A percentile compares a stretch with the other conserved stretches of the same genome.
Evolutionary conservation across 2,888 invertebrate genomes (phyloP).

Genomic region (Dyspetes luteomarginatus): DNA sequence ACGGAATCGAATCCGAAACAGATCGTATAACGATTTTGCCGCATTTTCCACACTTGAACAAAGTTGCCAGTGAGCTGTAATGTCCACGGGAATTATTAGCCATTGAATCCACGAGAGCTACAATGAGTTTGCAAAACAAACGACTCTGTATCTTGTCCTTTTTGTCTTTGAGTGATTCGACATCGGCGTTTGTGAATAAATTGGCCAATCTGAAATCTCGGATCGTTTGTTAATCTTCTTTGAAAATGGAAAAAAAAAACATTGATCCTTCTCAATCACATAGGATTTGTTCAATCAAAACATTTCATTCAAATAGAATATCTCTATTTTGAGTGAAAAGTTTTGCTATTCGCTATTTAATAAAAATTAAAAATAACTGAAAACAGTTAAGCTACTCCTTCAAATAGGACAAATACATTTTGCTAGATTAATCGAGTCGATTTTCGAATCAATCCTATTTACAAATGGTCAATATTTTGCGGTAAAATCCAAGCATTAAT

Average conservation of each 20-base stretch:
- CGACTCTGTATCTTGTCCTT: conserved; percentile 95
- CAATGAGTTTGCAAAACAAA: conserved; percentile 92
- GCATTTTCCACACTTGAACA: conserved; percentile 91
- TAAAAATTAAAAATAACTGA: not conserved
- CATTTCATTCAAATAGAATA: too few relatives aligned
- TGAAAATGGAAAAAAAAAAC: too few relatives aligned
- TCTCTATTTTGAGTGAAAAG: too few relatives aligned
- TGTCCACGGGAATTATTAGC: conserved; percentile 92
- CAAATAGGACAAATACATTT: too few relatives aligned
- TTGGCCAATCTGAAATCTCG: conserved; percentile 90
- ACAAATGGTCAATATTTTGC: too few relatives aligned
- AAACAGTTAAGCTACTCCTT: too few relatives aligned
- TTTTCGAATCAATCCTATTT: too few relatives aligned
- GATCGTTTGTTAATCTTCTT: not conserved
- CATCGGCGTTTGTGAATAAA: conserved; percentile 94
- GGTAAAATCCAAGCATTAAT: too few relatives aligned
- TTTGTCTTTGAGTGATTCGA: conserved; percentile 93
- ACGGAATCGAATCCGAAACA: conserved; percentile 89
- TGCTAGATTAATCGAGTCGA: too few relatives aligned
- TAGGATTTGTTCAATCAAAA: too few relatives aligned
- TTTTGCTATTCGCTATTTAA: not conserved
- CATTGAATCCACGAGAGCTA: conserved; percentile 90
- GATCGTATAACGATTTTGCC: conserved; percentile 89
- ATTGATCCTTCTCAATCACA: too few relatives aligned
- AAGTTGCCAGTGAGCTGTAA: conserved; percentile 90